Evolutionary conservation across 2,113 vertebrate species (phyloP), one percentile per base, ranked within the genome.

Genomic region (Panurus biarmicus): DNA sequence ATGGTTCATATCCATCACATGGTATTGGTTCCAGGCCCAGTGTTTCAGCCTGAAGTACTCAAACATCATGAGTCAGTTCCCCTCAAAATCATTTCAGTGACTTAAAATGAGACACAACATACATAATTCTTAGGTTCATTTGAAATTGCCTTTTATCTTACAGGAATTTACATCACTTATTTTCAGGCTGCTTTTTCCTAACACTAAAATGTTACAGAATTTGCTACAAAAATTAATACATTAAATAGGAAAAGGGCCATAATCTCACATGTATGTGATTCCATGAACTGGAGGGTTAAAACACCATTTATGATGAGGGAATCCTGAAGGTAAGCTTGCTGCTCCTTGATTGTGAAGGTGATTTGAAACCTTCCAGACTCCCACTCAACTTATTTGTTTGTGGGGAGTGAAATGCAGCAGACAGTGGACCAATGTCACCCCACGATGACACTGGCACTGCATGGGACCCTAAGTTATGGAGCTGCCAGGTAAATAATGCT

Each of bases 11-110:
- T 75, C 94, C 81, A 89, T 96, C 91, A 88, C 75, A 67, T 40
- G 72, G 64, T 83, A 14, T 85, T 93, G 91, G 91, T 94, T 80
- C 48, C 87, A 87, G 91, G 84, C 94, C 93, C 96, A 95, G 93
- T 77, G 69, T 91, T 95, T 87, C 90, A 95, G 90, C 75, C 78
- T 60, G n/a, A 87, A 93, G 64, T 87, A 62, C 60, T 95, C 91
- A 77, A 91, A 85, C 87, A 88, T 13, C 47, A 5, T 88, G 91
- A 95, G 90, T 91, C 94, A 96, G 82, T 75, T 90, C 56, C 67
- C 60, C 67, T 89, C 60, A 66, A 79, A 93, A 93, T 36, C 51
- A 51, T 76, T 58, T 61, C 65, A 73, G 54, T 35, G 65, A 86
- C 67, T 87, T 83, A 18, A 82, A 89, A 73, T 7, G 51, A 83